Percentiles rank a stretch among this genome's conserved stretches.
phyloP scores from a whole-genome alignment of 2,797 vertebrate species.

The Threskiornis aethiopicus region DNA sequence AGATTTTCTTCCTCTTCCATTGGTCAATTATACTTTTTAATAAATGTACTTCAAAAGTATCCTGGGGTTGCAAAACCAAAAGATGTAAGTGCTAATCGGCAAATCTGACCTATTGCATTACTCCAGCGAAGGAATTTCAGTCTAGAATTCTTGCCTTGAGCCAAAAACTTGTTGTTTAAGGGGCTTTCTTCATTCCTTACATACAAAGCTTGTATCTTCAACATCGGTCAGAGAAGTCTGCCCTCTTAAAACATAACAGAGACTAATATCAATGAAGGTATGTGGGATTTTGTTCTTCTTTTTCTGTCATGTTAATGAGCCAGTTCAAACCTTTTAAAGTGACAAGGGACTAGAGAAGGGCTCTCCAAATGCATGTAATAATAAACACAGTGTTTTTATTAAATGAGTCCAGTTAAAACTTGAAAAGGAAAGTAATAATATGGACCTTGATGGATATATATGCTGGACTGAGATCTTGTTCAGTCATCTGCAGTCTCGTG shows the following conservation, averaged over 20 bases:
- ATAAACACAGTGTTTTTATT: neutral
- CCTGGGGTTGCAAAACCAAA: neutral
- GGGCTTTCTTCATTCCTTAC: neutral
- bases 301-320: neutral
- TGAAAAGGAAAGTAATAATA: neutral
- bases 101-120: constrained; percentile 16
- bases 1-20: neutral
- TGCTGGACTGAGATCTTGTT: neutral
- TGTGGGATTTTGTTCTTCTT: neutral
- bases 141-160: constrained; percentile 7
- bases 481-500: neutral
- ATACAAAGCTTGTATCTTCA: neutral
- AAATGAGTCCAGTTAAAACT: neutral
- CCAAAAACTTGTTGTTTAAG: constrained; percentile 10
- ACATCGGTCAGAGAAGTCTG: neutral
- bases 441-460: neutral
- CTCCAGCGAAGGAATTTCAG: neutral
- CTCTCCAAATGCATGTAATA: neutral
- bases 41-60: neutral
- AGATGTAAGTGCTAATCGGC: neutral
- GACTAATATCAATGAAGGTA: neutral
- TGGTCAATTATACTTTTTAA: neutral
- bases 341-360: neutral
- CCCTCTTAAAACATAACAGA: neutral
- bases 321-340: neutral